Percentiles rank a stretch among this genome's conserved stretches.
These are phyloP conservation scores for Alligator mississippiensis DNA, from an alignment of 2,113 vertebrate species.

Conservation along the genomic window DNA sequence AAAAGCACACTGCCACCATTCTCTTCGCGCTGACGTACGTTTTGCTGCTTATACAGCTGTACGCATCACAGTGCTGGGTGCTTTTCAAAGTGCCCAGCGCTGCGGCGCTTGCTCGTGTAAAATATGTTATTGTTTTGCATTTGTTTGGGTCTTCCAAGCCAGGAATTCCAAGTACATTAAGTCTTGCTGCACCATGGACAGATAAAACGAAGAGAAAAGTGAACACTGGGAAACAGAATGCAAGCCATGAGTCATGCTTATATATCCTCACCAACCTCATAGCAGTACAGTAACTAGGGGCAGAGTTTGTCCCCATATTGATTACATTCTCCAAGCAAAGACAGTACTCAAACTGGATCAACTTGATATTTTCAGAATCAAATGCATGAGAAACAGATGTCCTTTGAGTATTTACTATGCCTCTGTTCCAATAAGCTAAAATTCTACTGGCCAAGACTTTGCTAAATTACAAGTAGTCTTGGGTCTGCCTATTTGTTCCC, in stretches of 20 bases:
- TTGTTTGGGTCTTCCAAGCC: neutral
- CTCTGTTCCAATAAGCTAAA: neutral
- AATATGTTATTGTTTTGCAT: too few species aligned
- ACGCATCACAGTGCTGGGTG: too few species aligned
- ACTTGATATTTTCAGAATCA: neutral
- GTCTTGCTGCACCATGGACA: neutral
- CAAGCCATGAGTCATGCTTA: neutral
- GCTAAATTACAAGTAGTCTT: neutral
- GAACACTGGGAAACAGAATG: neutral
- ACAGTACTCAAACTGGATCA: neutral
- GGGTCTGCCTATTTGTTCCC: neutral
- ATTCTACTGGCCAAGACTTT: neutral
- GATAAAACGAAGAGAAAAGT: neutral
- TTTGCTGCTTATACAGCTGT: too few species aligned
- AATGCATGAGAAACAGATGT: neutral
- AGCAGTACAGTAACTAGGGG: rapidly evolving
- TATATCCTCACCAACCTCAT: neutral
- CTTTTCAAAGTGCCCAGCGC: too few species aligned
- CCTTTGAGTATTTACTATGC: too few species aligned
- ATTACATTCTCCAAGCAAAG: rapidly evolving
- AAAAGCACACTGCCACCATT: too few species aligned
- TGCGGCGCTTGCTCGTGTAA: too few species aligned
- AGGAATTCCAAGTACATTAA: neutral
- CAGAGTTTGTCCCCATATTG: rapidly evolving
- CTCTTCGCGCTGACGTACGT: too few species aligned